These are phyloP conservation scores for Acleris sparsana DNA, from an alignment of 2,888 invertebrate species.

Conservation along the genomic window DNA sequence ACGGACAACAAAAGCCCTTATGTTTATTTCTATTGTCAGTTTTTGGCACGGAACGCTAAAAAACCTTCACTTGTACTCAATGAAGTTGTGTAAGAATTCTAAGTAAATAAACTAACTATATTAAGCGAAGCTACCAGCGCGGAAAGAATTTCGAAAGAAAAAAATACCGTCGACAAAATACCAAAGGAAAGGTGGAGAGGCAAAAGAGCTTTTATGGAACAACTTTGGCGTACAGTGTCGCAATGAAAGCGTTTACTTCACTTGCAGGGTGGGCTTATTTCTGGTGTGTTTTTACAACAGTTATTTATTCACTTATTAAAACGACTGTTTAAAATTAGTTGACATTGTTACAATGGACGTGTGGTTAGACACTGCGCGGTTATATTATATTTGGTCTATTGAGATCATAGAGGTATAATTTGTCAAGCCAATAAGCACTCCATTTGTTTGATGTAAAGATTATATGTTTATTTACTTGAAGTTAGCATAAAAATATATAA, in stretches of 20 bases:
- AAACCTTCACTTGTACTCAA: constrained; percentile 5
- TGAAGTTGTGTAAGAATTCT: constrained; percentile 16
- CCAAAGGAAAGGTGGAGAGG: constrained; percentile 75
- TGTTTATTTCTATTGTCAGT: too few relatives aligned
- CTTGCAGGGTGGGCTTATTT: constrained; percentile 13
- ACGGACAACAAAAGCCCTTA: too few relatives aligned
- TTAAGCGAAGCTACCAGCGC: constrained; percentile 35
- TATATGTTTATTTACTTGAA: too few relatives aligned
- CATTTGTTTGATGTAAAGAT: too few relatives aligned
- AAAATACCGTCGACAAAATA: constrained; percentile 57
- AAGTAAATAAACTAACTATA: constrained; percentile 35
- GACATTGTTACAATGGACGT: too few relatives aligned
- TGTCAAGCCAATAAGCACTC: too few relatives aligned
- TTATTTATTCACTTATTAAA: too few relatives aligned
- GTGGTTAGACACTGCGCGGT: too few relatives aligned
- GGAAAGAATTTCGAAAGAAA: constrained; percentile 41
- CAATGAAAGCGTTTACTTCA: constrained; percentile 63
- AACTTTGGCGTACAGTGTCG: constrained; percentile 73
- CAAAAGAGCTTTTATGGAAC: constrained; percentile 77
- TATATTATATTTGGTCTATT: too few relatives aligned
- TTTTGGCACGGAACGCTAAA: neutral
- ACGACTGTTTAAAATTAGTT: too few relatives aligned
- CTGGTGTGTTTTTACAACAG: constrained; percentile 1
- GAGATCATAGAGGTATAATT: too few relatives aligned
- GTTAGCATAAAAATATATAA: too few relatives aligned